These are phyloP conservation scores for Dinocampus coccinellae DNA, from an alignment of 2,888 invertebrate species.

Conservation along the genomic window DNA sequence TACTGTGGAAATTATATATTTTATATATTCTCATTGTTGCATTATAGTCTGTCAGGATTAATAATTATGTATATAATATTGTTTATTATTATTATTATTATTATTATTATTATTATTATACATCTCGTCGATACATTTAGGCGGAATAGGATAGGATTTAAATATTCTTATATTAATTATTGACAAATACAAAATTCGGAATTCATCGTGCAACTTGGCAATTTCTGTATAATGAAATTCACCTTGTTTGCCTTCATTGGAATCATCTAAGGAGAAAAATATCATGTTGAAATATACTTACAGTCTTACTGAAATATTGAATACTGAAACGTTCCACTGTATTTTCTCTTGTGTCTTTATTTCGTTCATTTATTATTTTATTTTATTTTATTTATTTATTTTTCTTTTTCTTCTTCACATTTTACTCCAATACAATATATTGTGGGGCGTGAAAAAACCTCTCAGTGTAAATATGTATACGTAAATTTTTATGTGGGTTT, in stretches of 20 bases:
- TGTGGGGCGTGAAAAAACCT: background rate
- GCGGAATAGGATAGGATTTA: background rate
- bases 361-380: too few relatives aligned
- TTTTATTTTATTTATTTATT: background rate
- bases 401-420: background rate
- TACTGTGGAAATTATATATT: background rate
- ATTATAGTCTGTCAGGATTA: background rate
- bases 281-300: background rate
- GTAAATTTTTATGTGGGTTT: background rate
- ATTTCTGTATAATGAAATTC: conserved; percentile 12
- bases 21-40: background rate
- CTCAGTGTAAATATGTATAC: background rate
- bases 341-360: too few relatives aligned
- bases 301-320: conserved; percentile 11
- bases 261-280: conserved; percentile 9
- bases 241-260: background rate
- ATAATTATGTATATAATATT: background rate
- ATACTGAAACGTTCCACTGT: conserved; percentile 14
- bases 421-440: background rate
- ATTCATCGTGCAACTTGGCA: conserved; percentile 16
- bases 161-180: conserved; percentile 19
- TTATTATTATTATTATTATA: too few relatives aligned
- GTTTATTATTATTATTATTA: background rate
- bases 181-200: conserved; percentile 27
- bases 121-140: background rate